Percentiles rank a stretch among this genome's conserved stretches.
phyloP scores from a whole-genome alignment of 2,888 invertebrate species.

The Erebia palarica region DNA sequence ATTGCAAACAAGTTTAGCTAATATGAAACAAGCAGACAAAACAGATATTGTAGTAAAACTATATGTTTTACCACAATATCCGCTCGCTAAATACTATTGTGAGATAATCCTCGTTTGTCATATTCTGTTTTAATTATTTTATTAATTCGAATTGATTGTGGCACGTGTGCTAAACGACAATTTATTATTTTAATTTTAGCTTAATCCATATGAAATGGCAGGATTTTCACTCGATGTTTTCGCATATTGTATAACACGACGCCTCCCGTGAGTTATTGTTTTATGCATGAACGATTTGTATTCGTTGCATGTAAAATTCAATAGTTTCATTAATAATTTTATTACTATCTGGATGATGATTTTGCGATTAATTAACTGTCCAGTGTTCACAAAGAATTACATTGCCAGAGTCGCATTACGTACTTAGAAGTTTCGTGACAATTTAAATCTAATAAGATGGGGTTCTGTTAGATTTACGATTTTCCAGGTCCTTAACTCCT shows the following conservation, averaged over 20 bases:
- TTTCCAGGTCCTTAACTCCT: no score
- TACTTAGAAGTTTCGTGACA: background rate
- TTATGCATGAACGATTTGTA: constrained; percentile 30
- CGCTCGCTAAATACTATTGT: background rate
- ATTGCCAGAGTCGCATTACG: background rate
- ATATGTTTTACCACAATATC: background rate
- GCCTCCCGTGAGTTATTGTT: constrained; percentile 28
- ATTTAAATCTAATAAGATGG: background rate
- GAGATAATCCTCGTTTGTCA: constrained; percentile 14
- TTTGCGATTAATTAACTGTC: no score
- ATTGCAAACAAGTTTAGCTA: background rate
- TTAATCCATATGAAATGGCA: constrained; percentile 18
- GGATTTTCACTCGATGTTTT: constrained; percentile 13
- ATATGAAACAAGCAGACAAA: background rate
- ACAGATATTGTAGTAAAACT: background rate
- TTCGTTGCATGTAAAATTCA: constrained; percentile 6
- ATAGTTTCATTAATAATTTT: constrained; percentile 5
- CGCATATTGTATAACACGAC: constrained; percentile 16
- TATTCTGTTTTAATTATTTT: constrained; percentile 13
- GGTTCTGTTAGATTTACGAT: no score
- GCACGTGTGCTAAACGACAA: constrained; percentile 16
- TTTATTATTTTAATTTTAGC: constrained; percentile 24
- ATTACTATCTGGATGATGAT: background rate
- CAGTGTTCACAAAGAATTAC: background rate
- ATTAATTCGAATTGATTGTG: constrained; percentile 12